These are phyloP conservation scores for Campylomormyrus numenius DNA, from an alignment of 2,113 vertebrate genomes.

Conservation along the genomic window DNA sequence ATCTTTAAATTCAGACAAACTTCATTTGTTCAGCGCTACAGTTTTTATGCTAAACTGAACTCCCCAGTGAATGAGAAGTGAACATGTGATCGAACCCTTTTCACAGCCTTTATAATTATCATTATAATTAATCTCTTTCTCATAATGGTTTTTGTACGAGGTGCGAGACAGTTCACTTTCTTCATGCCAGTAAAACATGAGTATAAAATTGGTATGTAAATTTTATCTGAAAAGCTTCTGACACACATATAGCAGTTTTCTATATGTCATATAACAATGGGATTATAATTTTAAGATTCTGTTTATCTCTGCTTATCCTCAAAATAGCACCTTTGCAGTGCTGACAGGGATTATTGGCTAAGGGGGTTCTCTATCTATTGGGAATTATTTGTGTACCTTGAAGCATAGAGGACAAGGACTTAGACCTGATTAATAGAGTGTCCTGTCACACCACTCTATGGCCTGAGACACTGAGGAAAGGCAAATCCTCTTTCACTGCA, in stretches of 20 bases:
- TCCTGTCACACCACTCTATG: not conserved
- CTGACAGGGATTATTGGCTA: not conserved
- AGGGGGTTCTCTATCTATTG: not conserved
- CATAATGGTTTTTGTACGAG: not conserved
- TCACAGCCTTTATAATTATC: not conserved
- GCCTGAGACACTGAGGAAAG: not conserved
- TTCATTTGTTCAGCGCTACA: not conserved
- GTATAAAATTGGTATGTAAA: not conserved
- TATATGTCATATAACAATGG: not conserved
- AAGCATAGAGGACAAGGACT: not conserved
- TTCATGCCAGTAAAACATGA: not conserved
- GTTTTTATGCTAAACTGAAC: not conserved
- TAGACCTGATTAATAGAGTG: not conserved
- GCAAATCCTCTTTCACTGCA: not conserved
- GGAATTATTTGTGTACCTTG: not conserved
- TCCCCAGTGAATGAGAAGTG: not conserved
- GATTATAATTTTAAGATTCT: not conserved
- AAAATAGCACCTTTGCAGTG: not conserved
- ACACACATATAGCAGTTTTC: not conserved
- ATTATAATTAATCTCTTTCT: not conserved
- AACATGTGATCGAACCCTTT: not conserved
- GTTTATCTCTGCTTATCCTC: not conserved
- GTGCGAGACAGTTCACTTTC: not conserved
- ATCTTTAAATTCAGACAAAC: not conserved
- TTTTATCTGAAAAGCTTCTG: conserved; percentile 1